Evolutionary conservation across 2,113 vertebrate genomes (phyloP).

Genomic region (Elachura formosa): DNA sequence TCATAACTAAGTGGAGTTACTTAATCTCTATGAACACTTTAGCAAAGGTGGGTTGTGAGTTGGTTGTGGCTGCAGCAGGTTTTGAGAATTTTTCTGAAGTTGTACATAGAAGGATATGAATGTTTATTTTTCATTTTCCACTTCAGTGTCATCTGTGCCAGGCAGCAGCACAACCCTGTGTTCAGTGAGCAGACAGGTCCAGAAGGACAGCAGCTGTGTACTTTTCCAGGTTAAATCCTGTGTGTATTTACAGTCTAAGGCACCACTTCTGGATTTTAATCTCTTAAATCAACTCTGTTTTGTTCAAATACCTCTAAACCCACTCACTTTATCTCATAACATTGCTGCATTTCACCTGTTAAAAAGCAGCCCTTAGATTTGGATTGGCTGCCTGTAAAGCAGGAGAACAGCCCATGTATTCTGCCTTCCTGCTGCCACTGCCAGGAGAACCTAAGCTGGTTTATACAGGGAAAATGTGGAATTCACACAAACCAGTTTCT

Average conservation of each 20-base stretch:
- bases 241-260: not conserved
- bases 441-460: not conserved
- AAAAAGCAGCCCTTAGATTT: not conserved
- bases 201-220: not conserved
- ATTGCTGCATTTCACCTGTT: not conserved
- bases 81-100: not conserved
- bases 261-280: not conserved
- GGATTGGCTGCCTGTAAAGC: not conserved
- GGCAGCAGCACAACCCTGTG: not conserved
- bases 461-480: not conserved
- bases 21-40: not conserved
- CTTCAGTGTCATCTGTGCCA: not conserved
- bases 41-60: not conserved
- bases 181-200: not conserved
- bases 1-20: not conserved
- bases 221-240: not conserved
- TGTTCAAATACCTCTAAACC: not conserved
- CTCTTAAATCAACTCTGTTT: not conserved
- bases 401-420: not conserved
- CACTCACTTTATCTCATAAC: not conserved
- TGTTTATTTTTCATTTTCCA: not conserved
- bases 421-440: not conserved
- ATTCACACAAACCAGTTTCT: not conserved
- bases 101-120: not conserved
- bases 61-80: not conserved